These are phyloP conservation scores for Philereme vetulata DNA, from an alignment of 2,888 invertebrate genomes.

Conservation along the genomic window DNA sequence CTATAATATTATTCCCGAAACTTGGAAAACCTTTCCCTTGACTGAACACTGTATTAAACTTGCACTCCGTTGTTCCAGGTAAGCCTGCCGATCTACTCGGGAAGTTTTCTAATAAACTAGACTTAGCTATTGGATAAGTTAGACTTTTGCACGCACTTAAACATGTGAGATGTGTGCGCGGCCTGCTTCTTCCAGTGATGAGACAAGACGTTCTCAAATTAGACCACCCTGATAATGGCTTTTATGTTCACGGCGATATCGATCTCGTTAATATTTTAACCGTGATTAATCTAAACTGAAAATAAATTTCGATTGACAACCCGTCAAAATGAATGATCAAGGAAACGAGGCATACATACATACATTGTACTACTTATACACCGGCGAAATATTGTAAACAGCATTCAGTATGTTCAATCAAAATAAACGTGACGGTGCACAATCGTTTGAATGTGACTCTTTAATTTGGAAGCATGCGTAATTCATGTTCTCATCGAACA, in stretches of 20 bases:
- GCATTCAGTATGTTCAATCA: slow-evolving; percentile 17
- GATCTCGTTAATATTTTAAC: background rate
- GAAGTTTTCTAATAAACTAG: slow-evolving; percentile 25
- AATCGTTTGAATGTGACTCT: slow-evolving; percentile 25
- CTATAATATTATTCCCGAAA: slow-evolving; percentile 5
- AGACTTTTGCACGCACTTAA: slow-evolving; percentile 6
- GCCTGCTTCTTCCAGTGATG: no score
- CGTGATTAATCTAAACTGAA: background rate
- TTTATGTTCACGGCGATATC: no score
- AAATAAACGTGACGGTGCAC: slow-evolving; percentile 31
- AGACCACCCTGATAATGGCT: no score
- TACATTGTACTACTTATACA: slow-evolving; percentile 10
- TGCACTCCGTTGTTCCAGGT: slow-evolving; percentile 38
- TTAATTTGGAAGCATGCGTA: slow-evolving; percentile 25
- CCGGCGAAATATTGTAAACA: slow-evolving; percentile 15
- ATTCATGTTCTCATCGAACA: slow-evolving; percentile 16
- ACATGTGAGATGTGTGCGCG: background rate
- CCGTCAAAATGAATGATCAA: slow-evolving; percentile 8
- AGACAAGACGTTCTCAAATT: no score
- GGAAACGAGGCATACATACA: background rate
- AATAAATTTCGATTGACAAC: background rate
- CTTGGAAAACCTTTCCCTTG: slow-evolving; percentile 9
- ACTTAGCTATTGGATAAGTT: slow-evolving; percentile 19
- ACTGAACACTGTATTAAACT: slow-evolving; percentile 25
- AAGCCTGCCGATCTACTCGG: slow-evolving; percentile 21